These are phyloP conservation scores for Ctenopoma kingsleyae DNA, from an alignment of 2,797 vertebrate species.

Conservation along the genomic window DNA sequence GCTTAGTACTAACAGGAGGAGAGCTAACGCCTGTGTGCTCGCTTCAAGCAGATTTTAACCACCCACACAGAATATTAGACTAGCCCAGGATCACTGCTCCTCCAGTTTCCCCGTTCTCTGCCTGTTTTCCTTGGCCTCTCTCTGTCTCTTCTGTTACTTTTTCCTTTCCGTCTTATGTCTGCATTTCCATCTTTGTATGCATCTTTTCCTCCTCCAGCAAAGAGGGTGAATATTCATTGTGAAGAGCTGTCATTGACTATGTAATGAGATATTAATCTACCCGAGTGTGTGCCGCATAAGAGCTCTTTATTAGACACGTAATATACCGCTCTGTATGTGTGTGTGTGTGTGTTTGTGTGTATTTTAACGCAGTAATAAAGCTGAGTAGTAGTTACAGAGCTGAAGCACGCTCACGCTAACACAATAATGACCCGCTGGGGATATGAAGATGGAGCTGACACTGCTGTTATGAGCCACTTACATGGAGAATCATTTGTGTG, in stretches of 20 bases:
- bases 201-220: constrained; percentile 2
- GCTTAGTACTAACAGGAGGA: constrained; percentile 50
- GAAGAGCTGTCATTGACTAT: constrained; percentile 58
- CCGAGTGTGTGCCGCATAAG: constrained; percentile 65
- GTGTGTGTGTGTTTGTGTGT: constrained; percentile 33
- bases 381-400: constrained; percentile 63
- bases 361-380: constrained; percentile 45
- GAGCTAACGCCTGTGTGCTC: constrained; percentile 24
- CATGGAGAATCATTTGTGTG: constrained; percentile 12
- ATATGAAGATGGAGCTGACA: constrained; percentile 61
- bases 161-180: constrained; percentile 10
- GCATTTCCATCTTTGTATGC: constrained; percentile 24
- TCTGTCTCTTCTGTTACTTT: constrained; percentile 13
- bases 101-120: neutral
- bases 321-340: constrained; percentile 33
- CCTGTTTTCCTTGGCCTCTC: constrained; percentile 11
- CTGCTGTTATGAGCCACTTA: constrained; percentile 37
- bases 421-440: constrained; percentile 61
- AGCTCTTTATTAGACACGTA: constrained; percentile 75
- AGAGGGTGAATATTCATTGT: constrained; percentile 50
- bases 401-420: constrained; percentile 58
- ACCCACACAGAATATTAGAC: constrained; percentile 71
- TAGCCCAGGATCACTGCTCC: constrained; percentile 23
- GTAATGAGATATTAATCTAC: constrained; percentile 76
- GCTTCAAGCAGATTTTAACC: constrained; percentile 28